Percentiles rank a stretch among this genome's conserved stretches.
These are phyloP conservation scores for Tetragnatha versicolor DNA, from an alignment of 1,140 invertebrate species.

Conservation along the genomic window DNA sequence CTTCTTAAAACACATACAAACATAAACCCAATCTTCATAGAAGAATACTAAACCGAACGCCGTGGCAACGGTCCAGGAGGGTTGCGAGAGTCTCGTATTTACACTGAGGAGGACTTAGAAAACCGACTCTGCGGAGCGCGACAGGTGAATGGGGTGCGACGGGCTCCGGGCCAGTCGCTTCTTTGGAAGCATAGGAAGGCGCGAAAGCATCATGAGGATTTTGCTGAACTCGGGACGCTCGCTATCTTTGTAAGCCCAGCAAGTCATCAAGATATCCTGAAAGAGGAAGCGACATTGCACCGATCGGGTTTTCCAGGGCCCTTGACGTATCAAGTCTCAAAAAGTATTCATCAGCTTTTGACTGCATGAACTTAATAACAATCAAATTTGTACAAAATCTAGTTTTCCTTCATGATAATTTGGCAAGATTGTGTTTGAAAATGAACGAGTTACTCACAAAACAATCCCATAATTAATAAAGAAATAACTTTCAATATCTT, in stretches of 20 bases:
- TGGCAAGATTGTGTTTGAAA: too few relatives aligned
- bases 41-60: constrained; percentile 17
- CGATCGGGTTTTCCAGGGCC: too few relatives aligned
- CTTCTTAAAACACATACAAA: not conserved
- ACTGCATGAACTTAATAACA: too few relatives aligned
- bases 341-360: too few relatives aligned
- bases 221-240: constrained; percentile 90
- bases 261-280: constrained; percentile 94
- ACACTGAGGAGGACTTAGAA: constrained; percentile 69
- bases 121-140: constrained; percentile 89
- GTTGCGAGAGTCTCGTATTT: not conserved
- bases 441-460: too few relatives aligned
- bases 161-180: constrained; percentile 95
- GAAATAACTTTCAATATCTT: too few relatives aligned
- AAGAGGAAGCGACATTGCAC: too few relatives aligned
- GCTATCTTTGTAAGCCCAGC: constrained; percentile 86
- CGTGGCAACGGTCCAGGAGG: constrained; percentile 1
- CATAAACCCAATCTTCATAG: constrained; percentile 12
- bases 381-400: too few relatives aligned
- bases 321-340: too few relatives aligned
- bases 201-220: constrained; percentile 84
- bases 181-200: constrained; percentile 89
- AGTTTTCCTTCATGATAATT: too few relatives aligned
- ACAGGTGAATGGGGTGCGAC: constrained; percentile 94
- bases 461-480: too few relatives aligned